Conservation (phyloP, 2,797 vertebrate species). For the Nannoperca australis region DNA sequence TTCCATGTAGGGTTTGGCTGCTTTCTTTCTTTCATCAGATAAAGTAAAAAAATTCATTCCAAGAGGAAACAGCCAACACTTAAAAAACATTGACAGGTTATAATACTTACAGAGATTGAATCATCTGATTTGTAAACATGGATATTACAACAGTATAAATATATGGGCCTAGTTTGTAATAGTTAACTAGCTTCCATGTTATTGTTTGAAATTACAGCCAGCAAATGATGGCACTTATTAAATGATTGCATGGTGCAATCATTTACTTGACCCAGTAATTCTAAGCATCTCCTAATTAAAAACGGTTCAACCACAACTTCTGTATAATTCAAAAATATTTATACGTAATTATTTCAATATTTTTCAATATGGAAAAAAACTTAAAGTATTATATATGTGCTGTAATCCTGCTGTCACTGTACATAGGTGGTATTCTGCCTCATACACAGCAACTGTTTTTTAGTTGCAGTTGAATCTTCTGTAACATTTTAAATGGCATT, state of each 20-base stretch:
- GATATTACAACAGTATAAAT: neutral
- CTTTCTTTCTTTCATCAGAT: slow-evolving; percentile 30
- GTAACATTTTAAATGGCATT: neutral
- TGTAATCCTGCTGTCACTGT: neutral
- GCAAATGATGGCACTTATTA: slow-evolving; percentile 7
- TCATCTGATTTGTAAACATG: neutral
- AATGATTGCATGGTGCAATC: slow-evolving; percentile 12
- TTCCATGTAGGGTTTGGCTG: slow-evolving; percentile 1
- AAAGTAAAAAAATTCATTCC: neutral
- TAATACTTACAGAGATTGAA: neutral
- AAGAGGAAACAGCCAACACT: neutral
- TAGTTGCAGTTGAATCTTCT: neutral
- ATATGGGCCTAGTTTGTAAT: neutral
- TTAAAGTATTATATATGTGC: neutral
- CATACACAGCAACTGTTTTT: slow-evolving; percentile 2
- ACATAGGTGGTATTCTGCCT: neutral
- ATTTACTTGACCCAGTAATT: slow-evolving; percentile 18
- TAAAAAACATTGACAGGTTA: neutral
- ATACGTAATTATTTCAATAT: too few species aligned
- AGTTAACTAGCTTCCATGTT: neutral
- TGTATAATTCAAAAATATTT: neutral
- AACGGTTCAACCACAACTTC: slow-evolving; percentile 9
- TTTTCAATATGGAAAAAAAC: neutral
- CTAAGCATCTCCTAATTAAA: slow-evolving; percentile 13
- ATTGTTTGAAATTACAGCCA: neutral